A percentile compares a stretch with the other conserved stretches of the same genome.
Evolutionary conservation across 2,797 vertebrate species (phyloP).

Genomic region (Sebastes oblongus): DNA sequence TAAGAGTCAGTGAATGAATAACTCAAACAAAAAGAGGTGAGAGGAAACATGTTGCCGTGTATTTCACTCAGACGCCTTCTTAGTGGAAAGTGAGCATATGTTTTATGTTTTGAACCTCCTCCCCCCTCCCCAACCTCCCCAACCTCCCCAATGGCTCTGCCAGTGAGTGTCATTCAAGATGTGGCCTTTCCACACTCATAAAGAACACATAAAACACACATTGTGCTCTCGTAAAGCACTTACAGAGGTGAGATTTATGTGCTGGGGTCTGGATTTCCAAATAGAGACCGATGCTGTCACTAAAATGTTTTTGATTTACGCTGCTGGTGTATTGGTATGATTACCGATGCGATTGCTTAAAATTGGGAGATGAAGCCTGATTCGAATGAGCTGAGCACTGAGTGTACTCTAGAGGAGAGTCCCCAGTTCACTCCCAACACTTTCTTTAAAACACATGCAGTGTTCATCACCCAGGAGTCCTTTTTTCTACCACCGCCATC

Average conservation of each 20-base stretch:
- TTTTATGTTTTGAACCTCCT: slow-evolving; percentile 43
- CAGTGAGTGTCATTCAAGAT: slow-evolving; percentile 79
- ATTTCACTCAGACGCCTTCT: slow-evolving; percentile 59
- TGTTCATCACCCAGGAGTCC: slow-evolving; percentile 7
- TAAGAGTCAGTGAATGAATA: slow-evolving; percentile 56
- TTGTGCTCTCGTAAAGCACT: slow-evolving; percentile 79
- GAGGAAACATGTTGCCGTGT: slow-evolving; percentile 49
- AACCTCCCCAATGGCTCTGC: slow-evolving; percentile 44
- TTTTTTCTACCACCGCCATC: slow-evolving; percentile 8
- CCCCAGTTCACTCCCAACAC: not conserved
- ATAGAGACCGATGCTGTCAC: slow-evolving; percentile 66
- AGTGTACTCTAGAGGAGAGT: not conserved
- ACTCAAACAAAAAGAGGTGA: slow-evolving; percentile 32
- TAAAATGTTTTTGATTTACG: slow-evolving; percentile 67
- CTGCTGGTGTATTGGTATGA: slow-evolving; percentile 37
- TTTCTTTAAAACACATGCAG: slow-evolving; percentile 4
- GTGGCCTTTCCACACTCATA: slow-evolving; percentile 80
- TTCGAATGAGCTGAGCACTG: slow-evolving; percentile 30
- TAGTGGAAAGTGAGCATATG: slow-evolving; percentile 74
- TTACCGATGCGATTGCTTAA: slow-evolving; percentile 52
- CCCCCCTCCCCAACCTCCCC: not conserved
- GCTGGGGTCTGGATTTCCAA: slow-evolving; percentile 66
- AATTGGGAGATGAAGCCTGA: slow-evolving; percentile 36
- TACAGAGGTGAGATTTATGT: slow-evolving; percentile 80
- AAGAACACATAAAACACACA: slow-evolving; percentile 84